These are phyloP conservation scores for Horisme vitalbata DNA, from an alignment of 2,888 invertebrate genomes.

Conservation along the genomic window DNA sequence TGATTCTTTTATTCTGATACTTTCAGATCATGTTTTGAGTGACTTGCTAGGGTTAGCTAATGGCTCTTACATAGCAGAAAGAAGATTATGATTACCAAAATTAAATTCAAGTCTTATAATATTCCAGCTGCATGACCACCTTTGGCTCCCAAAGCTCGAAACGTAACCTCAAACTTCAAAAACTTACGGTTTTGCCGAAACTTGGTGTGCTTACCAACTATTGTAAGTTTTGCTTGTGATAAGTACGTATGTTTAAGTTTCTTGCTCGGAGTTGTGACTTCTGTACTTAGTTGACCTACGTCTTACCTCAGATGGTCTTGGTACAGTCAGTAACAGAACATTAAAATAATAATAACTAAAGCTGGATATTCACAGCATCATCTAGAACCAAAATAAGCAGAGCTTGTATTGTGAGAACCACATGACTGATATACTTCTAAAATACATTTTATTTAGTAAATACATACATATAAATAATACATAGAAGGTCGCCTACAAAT, in stretches of 20 bases:
- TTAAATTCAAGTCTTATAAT: too few species aligned
- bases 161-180: conserved; percentile 15
- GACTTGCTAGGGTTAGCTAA: too few species aligned
- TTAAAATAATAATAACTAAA: neutral
- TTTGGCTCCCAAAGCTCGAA: conserved; percentile 16
- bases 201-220: conserved; percentile 3
- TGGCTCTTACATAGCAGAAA: too few species aligned
- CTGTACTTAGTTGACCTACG: conserved; percentile 7
- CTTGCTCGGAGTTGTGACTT: conserved; percentile 9
- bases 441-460: too few species aligned
- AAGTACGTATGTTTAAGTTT: conserved; percentile 15
- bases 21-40: neutral
- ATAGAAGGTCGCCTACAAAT: too few species aligned
- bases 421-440: too few species aligned
- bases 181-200: conserved; percentile 14
- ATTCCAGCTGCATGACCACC: conserved; percentile 1
- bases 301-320: neutral
- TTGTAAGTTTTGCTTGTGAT: conserved; percentile 1
- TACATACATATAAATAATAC: too few species aligned
- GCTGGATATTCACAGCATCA: too few species aligned
- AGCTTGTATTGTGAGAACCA: too few species aligned
- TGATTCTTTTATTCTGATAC: too few species aligned
- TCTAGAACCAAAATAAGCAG: too few species aligned
- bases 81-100: too few species aligned
- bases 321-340: neutral